Evolutionary conservation across 1,140 invertebrate species (phyloP).

Genomic region (Heliconius himera): DNA sequence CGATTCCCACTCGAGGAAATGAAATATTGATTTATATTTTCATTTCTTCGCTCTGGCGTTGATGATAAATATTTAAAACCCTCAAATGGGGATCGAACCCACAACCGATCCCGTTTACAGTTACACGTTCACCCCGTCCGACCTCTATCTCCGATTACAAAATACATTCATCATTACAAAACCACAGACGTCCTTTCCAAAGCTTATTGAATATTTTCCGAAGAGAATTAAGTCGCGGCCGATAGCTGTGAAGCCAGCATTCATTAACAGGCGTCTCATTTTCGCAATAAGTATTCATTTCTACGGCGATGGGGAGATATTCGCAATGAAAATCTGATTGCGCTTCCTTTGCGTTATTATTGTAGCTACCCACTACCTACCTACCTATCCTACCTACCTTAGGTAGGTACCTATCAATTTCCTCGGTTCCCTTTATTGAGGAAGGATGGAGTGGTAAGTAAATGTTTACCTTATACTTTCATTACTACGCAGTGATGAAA

Average conservation of each 20-base stretch:
- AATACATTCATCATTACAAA: neutral
- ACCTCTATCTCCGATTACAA: neutral
- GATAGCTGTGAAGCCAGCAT: conserved; percentile 61
- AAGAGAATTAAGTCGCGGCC: conserved; percentile 65
- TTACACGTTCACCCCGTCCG: no score
- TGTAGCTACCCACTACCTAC: conserved; percentile 23
- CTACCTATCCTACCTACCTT: no score
- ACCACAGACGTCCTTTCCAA: conserved; percentile 45
- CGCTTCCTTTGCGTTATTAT: conserved; percentile 74
- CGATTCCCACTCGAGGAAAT: no score
- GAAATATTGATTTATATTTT: no score
- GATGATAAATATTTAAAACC: no score
- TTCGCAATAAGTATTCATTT: conserved; percentile 79
- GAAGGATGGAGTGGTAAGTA: conserved; percentile 48
- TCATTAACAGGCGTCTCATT: conserved; percentile 76
- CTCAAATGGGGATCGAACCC: no score
- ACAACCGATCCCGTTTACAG: no score
- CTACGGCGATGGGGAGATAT: conserved; percentile 49
- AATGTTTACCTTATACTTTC: conserved; percentile 29
- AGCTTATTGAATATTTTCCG: conserved; percentile 77
- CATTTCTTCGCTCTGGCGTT: no score
- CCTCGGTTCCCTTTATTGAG: conserved; percentile 58
- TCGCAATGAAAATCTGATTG: conserved; percentile 75
- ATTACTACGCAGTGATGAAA: conserved; percentile 20
- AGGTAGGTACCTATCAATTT: conserved; percentile 54